These are phyloP conservation scores for Noturus placidus DNA, from an alignment of 2,113 vertebrate species.

Conservation along the genomic window DNA sequence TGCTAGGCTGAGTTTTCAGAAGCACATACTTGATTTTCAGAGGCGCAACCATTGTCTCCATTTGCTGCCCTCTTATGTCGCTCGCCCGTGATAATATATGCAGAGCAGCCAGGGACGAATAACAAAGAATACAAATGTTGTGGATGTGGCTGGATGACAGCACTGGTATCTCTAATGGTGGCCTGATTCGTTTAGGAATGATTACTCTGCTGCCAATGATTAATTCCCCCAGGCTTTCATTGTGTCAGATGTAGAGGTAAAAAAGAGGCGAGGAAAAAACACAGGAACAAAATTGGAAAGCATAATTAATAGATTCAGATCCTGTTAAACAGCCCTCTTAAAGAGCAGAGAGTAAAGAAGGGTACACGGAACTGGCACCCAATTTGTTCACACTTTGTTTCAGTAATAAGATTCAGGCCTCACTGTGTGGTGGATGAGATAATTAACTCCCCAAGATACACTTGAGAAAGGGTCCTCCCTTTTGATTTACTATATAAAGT, in stretches of 20 bases:
- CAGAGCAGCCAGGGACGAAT: conserved; percentile 60
- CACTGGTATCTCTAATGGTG: conserved; percentile 59
- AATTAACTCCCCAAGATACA: conserved; percentile 75
- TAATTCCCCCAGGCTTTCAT: conserved; percentile 66
- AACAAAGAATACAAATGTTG: conserved; percentile 49
- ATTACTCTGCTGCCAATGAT: conserved; percentile 64
- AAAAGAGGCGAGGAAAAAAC: conserved; percentile 46
- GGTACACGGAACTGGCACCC: conserved; percentile 62
- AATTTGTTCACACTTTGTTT: conserved; percentile 79
- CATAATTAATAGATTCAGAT: conserved; percentile 66
- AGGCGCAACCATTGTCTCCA: conserved; percentile 69
- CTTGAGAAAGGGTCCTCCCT: conserved; percentile 52
- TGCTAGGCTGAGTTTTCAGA: conserved; percentile 64
- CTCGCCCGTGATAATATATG: conserved; percentile 63
- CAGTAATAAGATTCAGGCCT: conserved; percentile 75
- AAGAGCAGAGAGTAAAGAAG: conserved; percentile 60
- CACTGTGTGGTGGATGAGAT: conserved; percentile 68
- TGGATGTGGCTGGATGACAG: conserved; percentile 52
- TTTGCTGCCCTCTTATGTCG: conserved; percentile 66
- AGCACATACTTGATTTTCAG: conserved; percentile 70
- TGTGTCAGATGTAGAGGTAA: conserved; percentile 54
- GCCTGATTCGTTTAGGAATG: conserved; percentile 65
- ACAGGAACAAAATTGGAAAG: conserved; percentile 57
- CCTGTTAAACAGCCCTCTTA: conserved; percentile 61
- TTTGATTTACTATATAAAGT: conserved; percentile 64